A percentile compares a stretch with the other conserved stretches of the same genome.
Conservation (phyloP, 2,113 vertebrate species). For the Scortum barcoo region DNA sequence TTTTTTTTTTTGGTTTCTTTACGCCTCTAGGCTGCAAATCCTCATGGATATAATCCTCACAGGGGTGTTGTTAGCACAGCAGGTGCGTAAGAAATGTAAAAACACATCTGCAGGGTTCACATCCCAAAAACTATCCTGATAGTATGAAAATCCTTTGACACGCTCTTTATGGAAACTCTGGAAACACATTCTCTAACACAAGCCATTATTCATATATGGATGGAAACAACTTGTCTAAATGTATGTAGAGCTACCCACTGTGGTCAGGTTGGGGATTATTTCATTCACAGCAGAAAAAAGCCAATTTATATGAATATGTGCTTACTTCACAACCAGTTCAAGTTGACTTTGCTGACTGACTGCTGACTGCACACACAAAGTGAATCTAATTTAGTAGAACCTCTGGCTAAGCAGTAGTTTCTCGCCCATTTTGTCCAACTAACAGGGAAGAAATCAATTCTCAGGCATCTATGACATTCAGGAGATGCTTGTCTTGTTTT, state of each 20-base stretch:
- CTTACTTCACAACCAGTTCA: conserved; percentile 74
- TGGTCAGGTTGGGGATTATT: conserved; percentile 63
- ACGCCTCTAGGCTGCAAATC: conserved; percentile 47
- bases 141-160: conserved; percentile 41
- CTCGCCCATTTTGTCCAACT: conserved; percentile 76
- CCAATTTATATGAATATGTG: conserved; percentile 79
- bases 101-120: conserved; percentile 65
- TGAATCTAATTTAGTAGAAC: conserved; percentile 83
- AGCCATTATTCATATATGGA: conserved; percentile 49
- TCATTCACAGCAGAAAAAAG: conserved; percentile 68
- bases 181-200: conserved; percentile 43
- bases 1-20: conserved; percentile 14
- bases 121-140: conserved; percentile 56
- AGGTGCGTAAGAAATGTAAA: conserved; percentile 65
- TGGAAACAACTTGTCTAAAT: conserved; percentile 66
- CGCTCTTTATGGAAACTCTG: conserved; percentile 22
- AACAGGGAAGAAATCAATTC: conserved; percentile 80
- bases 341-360: conserved; percentile 82
- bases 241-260: conserved; percentile 46
- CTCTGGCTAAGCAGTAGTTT: conserved; percentile 83
- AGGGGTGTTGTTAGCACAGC: conserved; percentile 63
- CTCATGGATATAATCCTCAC: conserved; percentile 67
- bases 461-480: conserved; percentile 75
- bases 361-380: conserved; percentile 81
- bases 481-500: conserved; percentile 73